These are phyloP conservation scores for Xenentodon cancila DNA, from an alignment of 2,797 vertebrate species.

Conservation along the genomic window DNA sequence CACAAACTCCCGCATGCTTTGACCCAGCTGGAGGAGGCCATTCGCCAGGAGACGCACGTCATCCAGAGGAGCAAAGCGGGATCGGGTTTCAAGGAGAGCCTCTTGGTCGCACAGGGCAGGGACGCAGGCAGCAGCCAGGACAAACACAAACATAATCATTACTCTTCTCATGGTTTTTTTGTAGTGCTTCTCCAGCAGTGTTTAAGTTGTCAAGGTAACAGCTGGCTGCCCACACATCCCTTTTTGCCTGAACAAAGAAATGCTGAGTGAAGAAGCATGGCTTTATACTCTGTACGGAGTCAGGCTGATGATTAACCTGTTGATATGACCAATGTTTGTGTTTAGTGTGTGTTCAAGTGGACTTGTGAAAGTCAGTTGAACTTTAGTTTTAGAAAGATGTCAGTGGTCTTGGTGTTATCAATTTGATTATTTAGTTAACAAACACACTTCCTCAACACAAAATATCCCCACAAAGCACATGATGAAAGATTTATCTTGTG, in stretches of 20 bases:
- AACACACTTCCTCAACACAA: no score
- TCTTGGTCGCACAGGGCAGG: constrained; percentile 66
- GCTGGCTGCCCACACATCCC: constrained; percentile 6
- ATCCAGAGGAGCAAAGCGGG: constrained; percentile 88
- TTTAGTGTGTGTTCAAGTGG: no score
- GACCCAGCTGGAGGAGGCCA: constrained; percentile 92
- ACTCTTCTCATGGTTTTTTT: constrained; percentile 76
- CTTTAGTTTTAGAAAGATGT: no score
- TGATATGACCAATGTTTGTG: no score
- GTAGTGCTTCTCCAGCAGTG: constrained; percentile 19
- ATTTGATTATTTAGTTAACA: no score
- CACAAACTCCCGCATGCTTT: constrained; percentile 92
- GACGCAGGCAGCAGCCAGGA: constrained; percentile 69
- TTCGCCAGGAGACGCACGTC: constrained; percentile 90
- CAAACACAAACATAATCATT: constrained; percentile 47
- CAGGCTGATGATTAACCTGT: constrained; percentile 66
- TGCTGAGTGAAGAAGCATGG: background rate
- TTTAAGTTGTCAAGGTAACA: constrained; percentile 20
- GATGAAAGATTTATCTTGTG: no score
- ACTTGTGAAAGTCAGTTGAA: no score
- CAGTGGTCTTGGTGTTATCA: no score
- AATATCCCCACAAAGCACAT: no score
- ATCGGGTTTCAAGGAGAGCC: constrained; percentile 73
- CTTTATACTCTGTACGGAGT: constrained; percentile 46
- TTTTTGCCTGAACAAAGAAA: constrained; percentile 12